Evolutionary conservation across 2,888 invertebrate genomes (phyloP), one percentile per base, ranked within the genome.

Genomic region (Lamproptera curius): DNA sequence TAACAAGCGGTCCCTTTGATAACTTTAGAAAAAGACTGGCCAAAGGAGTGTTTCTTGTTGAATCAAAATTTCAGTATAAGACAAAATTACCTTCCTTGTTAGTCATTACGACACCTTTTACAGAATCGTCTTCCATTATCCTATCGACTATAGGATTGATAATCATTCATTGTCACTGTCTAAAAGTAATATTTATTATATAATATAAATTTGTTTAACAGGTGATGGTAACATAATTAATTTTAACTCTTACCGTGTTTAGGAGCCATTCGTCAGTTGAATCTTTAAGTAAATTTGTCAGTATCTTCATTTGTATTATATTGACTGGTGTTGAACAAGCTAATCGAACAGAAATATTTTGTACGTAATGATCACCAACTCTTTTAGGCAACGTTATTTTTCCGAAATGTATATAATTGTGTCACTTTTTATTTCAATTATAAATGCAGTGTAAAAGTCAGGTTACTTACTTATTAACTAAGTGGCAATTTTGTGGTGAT

Each of bases 111-210:
- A 85, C 82, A 0, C 76, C 75, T 58, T 77, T 79, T 0, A 86
- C 81, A 0, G 84, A 82, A 0, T 86, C 85, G 31, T 85, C 82
- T 0, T 84, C 80, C 77, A 84, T 80, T 40, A 85, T 71, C 45
- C 85, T 64, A 49, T 84, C 81, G 1, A 85, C 73, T 1, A 86
- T 71, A 0, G 85, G 84, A 55, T 86, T 86, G 0, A 70, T 6
- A n/a, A 3, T 20, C 50, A 39, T 86, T 86, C 42, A 85, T 65
- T 3, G 55, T 47, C 1, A 69, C 65, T 0, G 82, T 80, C 85
- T 85, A 66, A 10, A 71, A 38, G 41, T 5, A 11, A 20, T 5
- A 20, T 20, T 3, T 20, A 20, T 20, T 3, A 20, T 20, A 20
- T 6, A 20, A 20, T n/a, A n/a, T n/a, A n/a, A n/a, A n/a, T n/a